Evolutionary conservation across 2,113 vertebrate genomes (phyloP), one percentile per base, ranked within the genome.

Genomic region (Beaufortia kweichowensis): DNA sequence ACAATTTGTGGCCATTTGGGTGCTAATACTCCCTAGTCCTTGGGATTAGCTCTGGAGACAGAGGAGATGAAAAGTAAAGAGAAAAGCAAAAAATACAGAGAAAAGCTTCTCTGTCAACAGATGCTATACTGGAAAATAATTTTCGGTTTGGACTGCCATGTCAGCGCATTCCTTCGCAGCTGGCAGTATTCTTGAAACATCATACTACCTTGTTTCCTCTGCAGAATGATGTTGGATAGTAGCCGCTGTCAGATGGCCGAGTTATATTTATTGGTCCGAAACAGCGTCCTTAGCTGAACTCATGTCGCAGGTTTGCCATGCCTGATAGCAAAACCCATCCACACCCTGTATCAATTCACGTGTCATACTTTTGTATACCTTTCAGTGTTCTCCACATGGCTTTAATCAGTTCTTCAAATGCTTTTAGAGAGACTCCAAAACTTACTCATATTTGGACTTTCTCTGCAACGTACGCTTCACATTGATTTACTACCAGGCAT

Each of bases 81-180:
- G n/a, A n/a, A n/a, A n/a, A n/a, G n/a, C n/a, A n/a, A 68, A 50
- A 24, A 23, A 23, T 41, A 48, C 50, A 61, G 73, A 56, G 60
- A 81, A 61, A 10, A 39, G 64, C 31, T 14, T 17, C 59, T 71
- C 41, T 75, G 66, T 78, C 76, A 29, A 80, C 76, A 76, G 64
- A 79, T 78, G 71, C 71, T 64, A 46, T 14, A 76, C 48, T 78
- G 79, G 65, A 80, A 78, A 83, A 78, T 61, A 41, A 65, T 67
- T 71, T 72, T 23, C 31, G 65, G 53, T 48, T 64, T 80, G 73
- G 71, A 60, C 75, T 46, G n/a, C 61, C 63, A 64, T 35, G 59
- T 82, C 76, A 79, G 81, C 79, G 65, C 60, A 83, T 83, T 78
- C 77, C 71, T 71, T 61, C 24, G 33, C 64, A 62, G 55, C 60